Conservation (phyloP, 2,113 vertebrate species). For the Hyla sarda region DNA sequence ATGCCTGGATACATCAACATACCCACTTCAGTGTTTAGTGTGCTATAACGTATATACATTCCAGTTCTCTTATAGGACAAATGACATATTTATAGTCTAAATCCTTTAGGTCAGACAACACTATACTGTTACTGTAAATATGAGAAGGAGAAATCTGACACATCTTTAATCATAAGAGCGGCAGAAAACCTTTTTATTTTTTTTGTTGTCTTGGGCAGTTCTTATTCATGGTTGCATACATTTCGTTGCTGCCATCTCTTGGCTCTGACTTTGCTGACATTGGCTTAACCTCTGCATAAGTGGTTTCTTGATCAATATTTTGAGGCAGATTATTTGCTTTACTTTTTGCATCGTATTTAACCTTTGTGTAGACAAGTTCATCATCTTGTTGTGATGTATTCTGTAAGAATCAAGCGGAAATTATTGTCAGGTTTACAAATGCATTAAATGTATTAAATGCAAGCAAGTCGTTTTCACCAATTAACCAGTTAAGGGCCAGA, state of each 20-base stretch:
- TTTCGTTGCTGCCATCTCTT: background rate
- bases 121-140: background rate
- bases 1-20: background rate
- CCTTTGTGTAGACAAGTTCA: conserved; percentile 5
- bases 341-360: background rate
- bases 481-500: background rate
- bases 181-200: background rate
- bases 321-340: background rate
- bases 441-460: background rate
- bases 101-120: background rate
- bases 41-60: background rate
- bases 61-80: background rate
- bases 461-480: background rate
- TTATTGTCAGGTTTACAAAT: background rate
- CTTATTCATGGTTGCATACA: conserved; percentile 24
- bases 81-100: background rate
- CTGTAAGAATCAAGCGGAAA: background rate
- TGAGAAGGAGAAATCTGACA: background rate
- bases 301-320: background rate
- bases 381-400: background rate
- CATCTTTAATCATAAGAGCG: background rate
- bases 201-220: background rate
- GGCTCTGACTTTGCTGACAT: background rate
- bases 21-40: background rate
- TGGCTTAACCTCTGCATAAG: conserved; percentile 24